Evolutionary conservation across 2,113 vertebrate species (phyloP), one percentile per base, ranked within the genome.

Genomic region (Crotalus helleri): DNA sequence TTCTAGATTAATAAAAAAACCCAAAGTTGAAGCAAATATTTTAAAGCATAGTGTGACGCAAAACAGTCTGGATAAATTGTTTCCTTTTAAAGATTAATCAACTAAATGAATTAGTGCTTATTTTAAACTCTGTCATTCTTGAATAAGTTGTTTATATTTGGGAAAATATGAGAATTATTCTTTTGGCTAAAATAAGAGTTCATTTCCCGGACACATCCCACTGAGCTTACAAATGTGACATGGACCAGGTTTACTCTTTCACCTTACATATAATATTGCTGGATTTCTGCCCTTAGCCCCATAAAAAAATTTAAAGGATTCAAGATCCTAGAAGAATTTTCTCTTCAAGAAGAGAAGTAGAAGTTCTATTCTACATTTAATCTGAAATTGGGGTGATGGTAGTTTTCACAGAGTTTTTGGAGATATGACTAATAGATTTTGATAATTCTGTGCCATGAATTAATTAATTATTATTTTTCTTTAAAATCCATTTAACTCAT

Each of bases 61-160:
- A 64, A 1, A 3, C 46, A 39, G 2, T 19, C 26, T 57, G 10
- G 55, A 46, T 39, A 21, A 69, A 8, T 39, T 58, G 15, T 17
- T 21, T 81, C 59, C 55, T 95, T 93, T 85, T 93, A 49, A 23
- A 12, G 90, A 5, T 87, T 86, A 44, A 15, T 87, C 46, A 93
- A 69, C 89, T 93, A 88, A 89, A n/a, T 58, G 12, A 0, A 0
- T 6, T 91, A 0, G 33, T 23, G 53, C 39, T 87, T 55, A 49
- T 74, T 91, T 54, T 91, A 44, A 74, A 26, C 74, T 91, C 53
- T 33, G 5, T 51, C 74, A 17, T 85, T 4, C 93, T 81, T 94
- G 89, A 57, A 10, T 90, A 59, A 44, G 5, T 11, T 53, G 5
- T 90, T 4, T 74, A 91, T 91, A 88, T 7, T n/a, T 94, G 81